A percentile compares a stretch with the other conserved stretches of the same genome.
These are phyloP conservation scores for Bombylius discolor DNA, from an alignment of 2,888 invertebrate species.

Conservation along the genomic window DNA sequence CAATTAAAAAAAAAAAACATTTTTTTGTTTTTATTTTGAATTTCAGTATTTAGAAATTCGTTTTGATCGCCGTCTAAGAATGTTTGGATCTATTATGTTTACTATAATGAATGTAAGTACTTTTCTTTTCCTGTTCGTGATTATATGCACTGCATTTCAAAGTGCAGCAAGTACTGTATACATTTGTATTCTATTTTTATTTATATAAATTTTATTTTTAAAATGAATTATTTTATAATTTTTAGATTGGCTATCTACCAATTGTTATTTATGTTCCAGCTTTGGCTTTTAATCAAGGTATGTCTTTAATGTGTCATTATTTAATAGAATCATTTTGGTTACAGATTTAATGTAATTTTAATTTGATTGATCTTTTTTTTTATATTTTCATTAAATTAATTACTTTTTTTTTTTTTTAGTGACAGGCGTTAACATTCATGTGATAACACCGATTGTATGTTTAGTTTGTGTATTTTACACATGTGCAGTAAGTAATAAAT, in stretches of 20 bases:
- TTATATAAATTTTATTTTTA: background rate
- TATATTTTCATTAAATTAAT: too few relatives aligned
- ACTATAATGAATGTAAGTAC: conserved; percentile 56
- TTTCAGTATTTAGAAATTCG: conserved; percentile 59
- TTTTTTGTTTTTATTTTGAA: background rate
- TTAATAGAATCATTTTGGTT: background rate
- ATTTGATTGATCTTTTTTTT: too few relatives aligned
- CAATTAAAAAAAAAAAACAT: too few relatives aligned
- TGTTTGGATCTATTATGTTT: conserved; percentile 60
- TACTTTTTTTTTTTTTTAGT: conserved; percentile 40
- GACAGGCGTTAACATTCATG: conserved; percentile 69
- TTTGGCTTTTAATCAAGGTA: conserved; percentile 68
- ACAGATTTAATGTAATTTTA: too few relatives aligned
- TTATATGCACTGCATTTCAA: too few relatives aligned
- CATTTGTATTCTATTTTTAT: background rate
- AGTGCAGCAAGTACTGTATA: too few relatives aligned
- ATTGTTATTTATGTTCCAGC: conserved; percentile 71
- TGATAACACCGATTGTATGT: conserved; percentile 71
- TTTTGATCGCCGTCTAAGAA: conserved; percentile 55
- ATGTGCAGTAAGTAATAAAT: conserved; percentile 50
- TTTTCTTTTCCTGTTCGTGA: too few relatives aligned
- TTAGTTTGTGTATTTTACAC: conserved; percentile 79
- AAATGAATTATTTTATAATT: background rate
- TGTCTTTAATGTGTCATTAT: background rate
- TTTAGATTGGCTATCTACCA: conserved; percentile 47